phyloP scores from a whole-genome alignment of 2,888 invertebrate species.

The Eudemis profundana region DNA sequence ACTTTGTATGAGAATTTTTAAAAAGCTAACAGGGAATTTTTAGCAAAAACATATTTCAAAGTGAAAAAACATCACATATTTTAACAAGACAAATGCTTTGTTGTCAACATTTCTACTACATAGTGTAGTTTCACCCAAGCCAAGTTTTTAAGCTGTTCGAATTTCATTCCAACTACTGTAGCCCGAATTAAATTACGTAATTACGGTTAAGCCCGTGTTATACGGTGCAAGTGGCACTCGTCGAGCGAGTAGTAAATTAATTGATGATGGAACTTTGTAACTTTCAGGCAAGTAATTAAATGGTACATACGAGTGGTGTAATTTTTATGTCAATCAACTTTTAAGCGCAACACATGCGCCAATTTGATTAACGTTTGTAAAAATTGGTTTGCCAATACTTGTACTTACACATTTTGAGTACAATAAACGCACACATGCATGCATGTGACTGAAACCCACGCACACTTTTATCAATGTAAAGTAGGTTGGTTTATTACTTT shows the following conservation, averaged over 20 bases:
- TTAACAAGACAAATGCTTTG: conserved; percentile 22
- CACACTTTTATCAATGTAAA: too few species aligned
- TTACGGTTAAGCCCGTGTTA: conserved; percentile 16
- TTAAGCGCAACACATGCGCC: too few species aligned
- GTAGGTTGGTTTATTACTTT: too few species aligned
- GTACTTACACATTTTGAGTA: too few species aligned
- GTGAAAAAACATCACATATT: conserved; percentile 12
- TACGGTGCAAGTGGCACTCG: conserved; percentile 14
- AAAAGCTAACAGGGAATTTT: background rate
- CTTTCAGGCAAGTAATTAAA: conserved; percentile 11
- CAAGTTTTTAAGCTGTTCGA: conserved; percentile 30
- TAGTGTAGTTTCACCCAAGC: conserved; percentile 24
- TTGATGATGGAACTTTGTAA: conserved; percentile 28
- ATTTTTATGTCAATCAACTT: too few species aligned
- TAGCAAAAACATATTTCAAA: conserved; percentile 10
- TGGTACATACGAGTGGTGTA: too few species aligned
- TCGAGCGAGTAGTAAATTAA: conserved; percentile 17
- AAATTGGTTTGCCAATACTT: too few species aligned
- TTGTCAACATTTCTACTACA: conserved; percentile 20
- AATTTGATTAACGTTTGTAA: too few species aligned
- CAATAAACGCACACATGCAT: too few species aligned
- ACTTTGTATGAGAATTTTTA: background rate
- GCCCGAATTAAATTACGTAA: conserved; percentile 33
- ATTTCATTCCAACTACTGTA: conserved; percentile 23
- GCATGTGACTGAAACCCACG: too few species aligned